Base-by-base conservation (phyloP, 1,140 invertebrate species). In the Teleogryllus occipitalis region DNA sequence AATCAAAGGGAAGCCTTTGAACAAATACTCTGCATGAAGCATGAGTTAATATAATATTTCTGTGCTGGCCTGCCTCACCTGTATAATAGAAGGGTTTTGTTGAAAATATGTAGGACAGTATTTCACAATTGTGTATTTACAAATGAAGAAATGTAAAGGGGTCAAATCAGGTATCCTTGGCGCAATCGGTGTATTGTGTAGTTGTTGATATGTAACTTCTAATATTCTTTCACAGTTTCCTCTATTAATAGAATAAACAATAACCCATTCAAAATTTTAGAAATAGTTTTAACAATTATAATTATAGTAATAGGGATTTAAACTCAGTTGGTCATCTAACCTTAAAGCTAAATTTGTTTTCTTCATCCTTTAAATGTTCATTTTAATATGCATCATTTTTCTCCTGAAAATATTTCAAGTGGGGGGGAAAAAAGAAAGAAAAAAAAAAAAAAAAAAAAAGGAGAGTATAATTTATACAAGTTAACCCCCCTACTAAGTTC, bases 11-110 rank as follows among this genome's bases (percentile, higher is more conserved):
- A 65, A 65, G 54, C 10, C 10, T 14, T 65, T 65, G 54, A 65
- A 65, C 27, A 65, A 65, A 65, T 65, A 65, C 54, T 65, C 54
- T 65, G 54, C 54, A 65, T 65, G 54, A 65, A 65, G 54, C 54
- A 65, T 65, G 54, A 65, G 54, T 65, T 39, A 65, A 65, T 7
- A 18, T 65, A 65, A 65, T 39, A 39, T 14, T 65, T 65, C 10
- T 65, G 18, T 65, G 54, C 54, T 65, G 54, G 54, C 54, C 27
- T 65, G 54, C 54, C 27, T 39, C 27, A 65, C 54, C 54, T 65
- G 10, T 18, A 65, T 18, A 65, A 65, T 65, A 65, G 10, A 7
- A 65, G 54, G 54, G 54, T 65, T 65, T 65, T 65, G 10, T 65
- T 65, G 18, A 10, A 65, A 65, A 65, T 14, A 65, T 65, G 54